These are phyloP conservation scores for Dipodomys ordii DNA, from an alignment of 2,113 vertebrate species.

Conservation along the genomic window DNA sequence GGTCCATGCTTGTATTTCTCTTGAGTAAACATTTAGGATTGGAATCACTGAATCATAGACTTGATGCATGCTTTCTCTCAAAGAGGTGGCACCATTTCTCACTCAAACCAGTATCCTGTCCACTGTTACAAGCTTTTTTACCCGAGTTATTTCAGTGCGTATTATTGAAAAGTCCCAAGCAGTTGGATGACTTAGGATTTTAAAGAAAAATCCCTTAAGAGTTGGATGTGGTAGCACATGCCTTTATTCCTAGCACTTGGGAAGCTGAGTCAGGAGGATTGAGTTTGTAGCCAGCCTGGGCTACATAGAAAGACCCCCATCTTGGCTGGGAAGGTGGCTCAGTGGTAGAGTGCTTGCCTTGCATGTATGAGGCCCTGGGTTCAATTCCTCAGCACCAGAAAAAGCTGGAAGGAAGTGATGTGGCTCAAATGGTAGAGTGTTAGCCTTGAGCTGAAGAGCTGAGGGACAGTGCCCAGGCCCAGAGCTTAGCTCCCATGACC, in stretches of 20 bases:
- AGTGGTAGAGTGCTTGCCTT: too few species aligned
- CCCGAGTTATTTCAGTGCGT: neutral
- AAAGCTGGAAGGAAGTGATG: too few species aligned
- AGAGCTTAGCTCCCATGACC: too few species aligned
- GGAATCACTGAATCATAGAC: neutral
- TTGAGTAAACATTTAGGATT: neutral
- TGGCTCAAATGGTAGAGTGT: too few species aligned
- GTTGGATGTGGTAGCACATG: too few species aligned
- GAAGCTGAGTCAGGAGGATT: neutral
- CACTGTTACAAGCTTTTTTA: neutral
- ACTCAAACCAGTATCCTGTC: neutral
- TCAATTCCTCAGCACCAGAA: too few species aligned
- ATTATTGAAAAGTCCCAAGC: neutral
- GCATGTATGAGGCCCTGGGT: too few species aligned
- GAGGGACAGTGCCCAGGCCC: too few species aligned
- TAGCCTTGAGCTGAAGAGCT: too few species aligned
- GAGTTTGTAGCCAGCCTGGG: neutral
- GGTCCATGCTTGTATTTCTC: neutral
- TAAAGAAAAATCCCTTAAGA: neutral
- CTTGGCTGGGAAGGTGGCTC: too few species aligned
- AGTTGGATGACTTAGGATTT: neutral
- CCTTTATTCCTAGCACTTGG: neutral
- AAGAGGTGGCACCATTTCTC: neutral
- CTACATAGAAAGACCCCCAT: neutral
- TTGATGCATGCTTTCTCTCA: neutral